Evolutionary conservation across 2,113 vertebrate genomes (phyloP).

Genomic region (Epinephelus fuscoguttatus): DNA sequence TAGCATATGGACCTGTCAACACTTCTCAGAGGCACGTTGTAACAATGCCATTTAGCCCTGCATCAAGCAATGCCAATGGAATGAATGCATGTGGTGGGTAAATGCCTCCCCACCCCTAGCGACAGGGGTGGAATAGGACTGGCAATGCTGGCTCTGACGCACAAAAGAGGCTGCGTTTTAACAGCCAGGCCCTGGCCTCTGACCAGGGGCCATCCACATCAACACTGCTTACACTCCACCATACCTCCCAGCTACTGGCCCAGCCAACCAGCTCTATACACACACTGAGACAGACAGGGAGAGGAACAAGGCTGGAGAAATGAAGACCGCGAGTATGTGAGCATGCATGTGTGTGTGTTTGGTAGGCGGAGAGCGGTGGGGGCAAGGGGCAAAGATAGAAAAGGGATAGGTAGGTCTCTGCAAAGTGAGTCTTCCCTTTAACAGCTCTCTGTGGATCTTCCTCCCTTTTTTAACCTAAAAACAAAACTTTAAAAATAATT

Average conservation of each 20-base stretch:
- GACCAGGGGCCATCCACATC: slow-evolving; percentile 85
- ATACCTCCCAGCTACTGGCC: slow-evolving; percentile 78
- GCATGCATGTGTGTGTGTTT: background rate
- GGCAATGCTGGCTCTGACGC: slow-evolving; percentile 83
- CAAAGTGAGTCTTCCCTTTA: slow-evolving; percentile 15
- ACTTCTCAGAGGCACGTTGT: slow-evolving; percentile 95
- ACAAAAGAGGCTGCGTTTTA: slow-evolving; percentile 82
- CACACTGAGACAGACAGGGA: slow-evolving; percentile 50
- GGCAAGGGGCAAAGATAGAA: slow-evolving; percentile 22
- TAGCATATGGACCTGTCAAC: slow-evolving; percentile 99
- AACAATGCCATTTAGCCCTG: slow-evolving; percentile 99
- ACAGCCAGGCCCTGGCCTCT: slow-evolving; percentile 83
- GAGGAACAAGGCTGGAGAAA: slow-evolving; percentile 40
- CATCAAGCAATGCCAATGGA: slow-evolving; percentile 95
- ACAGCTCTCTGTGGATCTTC: slow-evolving; percentile 4
- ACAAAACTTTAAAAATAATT: slow-evolving; percentile 18
- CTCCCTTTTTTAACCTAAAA: slow-evolving; percentile 9
- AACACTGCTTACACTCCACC: slow-evolving; percentile 82
- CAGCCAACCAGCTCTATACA: slow-evolving; percentile 58
- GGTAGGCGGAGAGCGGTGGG: background rate
- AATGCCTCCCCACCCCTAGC: slow-evolving; percentile 88
- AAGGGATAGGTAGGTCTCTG: slow-evolving; percentile 36
- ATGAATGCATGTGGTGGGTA: slow-evolving; percentile 92
- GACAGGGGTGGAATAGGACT: slow-evolving; percentile 86
- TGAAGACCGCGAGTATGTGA: slow-evolving; percentile 16